These are phyloP conservation scores for Lagopus leucura DNA, from an alignment of 2,113 vertebrate genomes.

Conservation along the genomic window DNA sequence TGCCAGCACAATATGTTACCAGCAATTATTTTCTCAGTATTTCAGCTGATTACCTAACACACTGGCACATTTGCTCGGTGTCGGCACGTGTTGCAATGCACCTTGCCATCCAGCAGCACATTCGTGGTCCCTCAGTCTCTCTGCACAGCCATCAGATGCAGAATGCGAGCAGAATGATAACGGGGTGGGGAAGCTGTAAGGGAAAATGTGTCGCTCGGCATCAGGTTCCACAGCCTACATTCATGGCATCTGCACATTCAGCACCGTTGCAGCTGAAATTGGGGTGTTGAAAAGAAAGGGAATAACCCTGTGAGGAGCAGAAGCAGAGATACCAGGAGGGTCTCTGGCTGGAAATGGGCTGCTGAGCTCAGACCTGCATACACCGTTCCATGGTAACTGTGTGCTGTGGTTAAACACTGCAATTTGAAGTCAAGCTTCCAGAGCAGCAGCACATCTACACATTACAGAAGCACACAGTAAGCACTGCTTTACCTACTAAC, in stretches of 20 bases:
- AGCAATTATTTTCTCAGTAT: slow-evolving; percentile 64
- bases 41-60: slow-evolving; percentile 61
- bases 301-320: background rate
- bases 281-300: background rate
- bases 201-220: background rate
- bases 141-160: background rate
- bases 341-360: background rate
- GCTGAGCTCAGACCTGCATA: background rate
- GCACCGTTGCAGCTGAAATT: background rate
- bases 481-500: background rate
- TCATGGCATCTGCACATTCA: slow-evolving; percentile 8
- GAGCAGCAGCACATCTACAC: background rate
- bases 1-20: slow-evolving; percentile 58
- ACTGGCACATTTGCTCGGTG: slow-evolving; percentile 37
- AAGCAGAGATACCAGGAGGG: background rate
- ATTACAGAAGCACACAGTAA: background rate
- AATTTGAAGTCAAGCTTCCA: background rate
- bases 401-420: background rate
- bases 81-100: slow-evolving; percentile 36
- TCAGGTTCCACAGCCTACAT: slow-evolving; percentile 5
- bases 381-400: background rate
- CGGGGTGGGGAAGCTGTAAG: background rate
- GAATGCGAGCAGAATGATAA: slow-evolving; percentile 20
- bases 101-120: slow-evolving; percentile 17
- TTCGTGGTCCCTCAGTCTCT: slow-evolving; percentile 50